phyloP scores from a whole-genome alignment of 2,797 vertebrate genomes.

The Cacajao melanocephalus region DNA sequence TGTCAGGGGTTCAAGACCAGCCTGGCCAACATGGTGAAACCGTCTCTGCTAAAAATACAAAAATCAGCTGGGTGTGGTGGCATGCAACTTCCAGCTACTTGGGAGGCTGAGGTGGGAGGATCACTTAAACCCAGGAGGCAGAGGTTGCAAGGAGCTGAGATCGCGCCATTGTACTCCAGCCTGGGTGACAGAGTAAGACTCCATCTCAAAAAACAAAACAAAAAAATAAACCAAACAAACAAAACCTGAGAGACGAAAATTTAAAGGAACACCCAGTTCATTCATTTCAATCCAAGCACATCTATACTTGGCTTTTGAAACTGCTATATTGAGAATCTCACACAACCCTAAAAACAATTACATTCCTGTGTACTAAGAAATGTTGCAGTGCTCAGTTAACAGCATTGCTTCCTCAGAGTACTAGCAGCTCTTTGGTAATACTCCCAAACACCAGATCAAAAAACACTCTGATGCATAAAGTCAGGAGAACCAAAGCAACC shows the following conservation, averaged over 20 bases:
- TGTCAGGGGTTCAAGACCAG: too few species aligned
- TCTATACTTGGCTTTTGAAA: background rate
- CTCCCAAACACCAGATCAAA: background rate
- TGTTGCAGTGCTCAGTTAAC: background rate
- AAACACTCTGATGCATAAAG: background rate
- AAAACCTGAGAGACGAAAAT: conserved; percentile 1
- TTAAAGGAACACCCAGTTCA: background rate
- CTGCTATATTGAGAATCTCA: background rate
- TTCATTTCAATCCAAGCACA: conserved; percentile 19
- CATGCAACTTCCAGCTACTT: too few species aligned
- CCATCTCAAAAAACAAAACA: background rate
- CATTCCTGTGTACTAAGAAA: background rate
- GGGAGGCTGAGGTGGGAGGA: too few species aligned
- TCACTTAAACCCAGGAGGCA: too few species aligned
- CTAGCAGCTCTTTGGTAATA: background rate
- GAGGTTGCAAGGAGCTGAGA: too few species aligned
- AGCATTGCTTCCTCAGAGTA: background rate
- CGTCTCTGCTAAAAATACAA: too few species aligned
- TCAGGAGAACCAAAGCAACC: background rate
- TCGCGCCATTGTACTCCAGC: too few species aligned
- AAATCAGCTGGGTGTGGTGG: too few species aligned
- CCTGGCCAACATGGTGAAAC: too few species aligned
- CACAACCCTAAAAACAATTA: background rate
- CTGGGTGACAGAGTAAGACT: too few species aligned
- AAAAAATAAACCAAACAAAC: background rate